phyloP scores from a whole-genome alignment of 2,888 invertebrate genomes.

The Eustalomyia histrio region DNA sequence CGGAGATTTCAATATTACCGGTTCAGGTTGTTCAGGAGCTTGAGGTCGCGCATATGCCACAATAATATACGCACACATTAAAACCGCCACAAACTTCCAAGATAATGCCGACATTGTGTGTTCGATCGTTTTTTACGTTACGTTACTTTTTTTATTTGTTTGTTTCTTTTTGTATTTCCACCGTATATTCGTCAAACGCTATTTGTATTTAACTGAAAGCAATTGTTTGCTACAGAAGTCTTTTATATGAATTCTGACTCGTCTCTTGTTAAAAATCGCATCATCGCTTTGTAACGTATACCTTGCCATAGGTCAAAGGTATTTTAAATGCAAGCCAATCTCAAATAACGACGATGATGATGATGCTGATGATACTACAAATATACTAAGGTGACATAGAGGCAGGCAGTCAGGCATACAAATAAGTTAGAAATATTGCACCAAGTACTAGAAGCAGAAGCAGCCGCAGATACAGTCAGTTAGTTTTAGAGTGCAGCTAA shows the following conservation, averaged over 20 bases:
- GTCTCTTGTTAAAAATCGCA: constrained; percentile 61
- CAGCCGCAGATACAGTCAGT: constrained; percentile 7
- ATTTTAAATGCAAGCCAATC: constrained; percentile 52
- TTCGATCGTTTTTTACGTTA: background rate
- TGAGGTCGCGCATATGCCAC: constrained; percentile 71
- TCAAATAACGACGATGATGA: constrained; percentile 19
- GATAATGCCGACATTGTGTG: constrained; percentile 68
- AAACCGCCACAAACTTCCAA: constrained; percentile 69
- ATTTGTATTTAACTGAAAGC: constrained; percentile 69
- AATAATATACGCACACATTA: constrained; percentile 67
- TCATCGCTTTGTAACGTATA: constrained; percentile 55
- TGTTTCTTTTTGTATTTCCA: constrained; percentile 27
- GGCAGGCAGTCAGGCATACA: background rate
- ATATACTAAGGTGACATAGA: constrained; percentile 3
- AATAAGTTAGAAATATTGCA: constrained; percentile 9
- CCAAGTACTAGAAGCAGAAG: background rate
- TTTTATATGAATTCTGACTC: constrained; percentile 70
- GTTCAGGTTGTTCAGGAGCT: constrained; percentile 73
- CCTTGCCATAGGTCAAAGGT: constrained; percentile 71
- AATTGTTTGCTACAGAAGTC: constrained; percentile 68
- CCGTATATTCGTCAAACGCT: constrained; percentile 67
- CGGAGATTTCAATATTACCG: constrained; percentile 69
- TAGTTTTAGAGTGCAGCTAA: background rate
- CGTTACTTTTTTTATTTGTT: constrained; percentile 12
- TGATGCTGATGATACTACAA: constrained; percentile 33